phyloP scores from a whole-genome alignment of 2,888 invertebrate species.

The Hyalella azteca region DNA sequence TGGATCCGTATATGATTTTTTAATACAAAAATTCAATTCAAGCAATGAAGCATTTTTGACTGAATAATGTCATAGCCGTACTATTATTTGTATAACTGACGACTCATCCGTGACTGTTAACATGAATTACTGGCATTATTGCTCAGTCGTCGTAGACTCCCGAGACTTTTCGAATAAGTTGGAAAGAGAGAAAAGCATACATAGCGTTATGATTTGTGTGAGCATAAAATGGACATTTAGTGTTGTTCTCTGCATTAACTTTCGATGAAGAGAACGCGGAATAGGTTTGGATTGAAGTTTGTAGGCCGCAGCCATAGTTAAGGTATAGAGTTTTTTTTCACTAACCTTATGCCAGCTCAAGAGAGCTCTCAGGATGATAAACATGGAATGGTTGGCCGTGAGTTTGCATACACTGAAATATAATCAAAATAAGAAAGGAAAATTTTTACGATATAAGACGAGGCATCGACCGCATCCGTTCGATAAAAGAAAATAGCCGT shows the following conservation, averaged over 20 bases:
- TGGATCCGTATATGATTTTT: background rate
- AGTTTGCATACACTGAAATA: too few relatives aligned
- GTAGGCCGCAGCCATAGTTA: background rate
- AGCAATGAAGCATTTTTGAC: slow-evolving; percentile 15
- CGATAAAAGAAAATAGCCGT: too few relatives aligned
- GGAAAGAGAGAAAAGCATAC: background rate
- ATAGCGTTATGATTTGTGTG: slow-evolving; percentile 7
- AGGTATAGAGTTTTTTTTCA: too few relatives aligned
- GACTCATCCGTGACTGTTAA: background rate
- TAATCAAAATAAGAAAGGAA: too few relatives aligned
- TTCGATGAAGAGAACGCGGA: background rate
- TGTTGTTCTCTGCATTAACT: slow-evolving; percentile 24
- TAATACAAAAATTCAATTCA: background rate
- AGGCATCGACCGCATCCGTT: too few relatives aligned
- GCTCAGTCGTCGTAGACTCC: background rate
- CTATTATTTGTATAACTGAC: background rate
- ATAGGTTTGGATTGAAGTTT: slow-evolving; percentile 4
- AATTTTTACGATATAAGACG: too few relatives aligned
- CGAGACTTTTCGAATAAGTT: background rate
- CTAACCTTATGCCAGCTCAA: too few relatives aligned
- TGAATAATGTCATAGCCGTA: background rate
- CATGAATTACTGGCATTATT: background rate
- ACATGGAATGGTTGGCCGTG: too few relatives aligned
- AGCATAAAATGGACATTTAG: slow-evolving; percentile 34
- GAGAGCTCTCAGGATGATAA: too few relatives aligned